These are phyloP conservation scores for Lepidothrix coronata DNA, from an alignment of 2,113 vertebrate genomes.

Conservation along the genomic window DNA sequence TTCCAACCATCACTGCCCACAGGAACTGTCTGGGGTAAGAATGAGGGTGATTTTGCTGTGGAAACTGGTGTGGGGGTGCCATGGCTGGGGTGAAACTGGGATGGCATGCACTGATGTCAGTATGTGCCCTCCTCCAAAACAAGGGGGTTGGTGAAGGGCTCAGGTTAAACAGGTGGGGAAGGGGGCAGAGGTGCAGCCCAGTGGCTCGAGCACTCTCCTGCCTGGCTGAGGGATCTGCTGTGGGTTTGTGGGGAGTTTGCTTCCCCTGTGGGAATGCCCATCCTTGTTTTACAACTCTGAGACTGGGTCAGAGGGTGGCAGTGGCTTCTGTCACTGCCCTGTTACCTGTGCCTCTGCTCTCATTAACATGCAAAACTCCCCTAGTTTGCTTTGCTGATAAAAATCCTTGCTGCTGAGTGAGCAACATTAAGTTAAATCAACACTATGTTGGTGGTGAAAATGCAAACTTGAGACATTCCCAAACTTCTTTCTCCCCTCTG, in stretches of 20 bases:
- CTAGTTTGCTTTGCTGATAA: background rate
- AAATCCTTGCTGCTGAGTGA: background rate
- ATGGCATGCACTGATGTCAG: fast-evolving
- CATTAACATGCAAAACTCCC: fast-evolving
- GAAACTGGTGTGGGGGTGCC: background rate
- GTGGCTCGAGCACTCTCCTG: background rate
- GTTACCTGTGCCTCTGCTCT: background rate
- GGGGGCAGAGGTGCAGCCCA: fast-evolving
- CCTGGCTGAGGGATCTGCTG: background rate
- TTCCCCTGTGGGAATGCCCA: background rate
- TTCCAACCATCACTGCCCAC: fast-evolving
- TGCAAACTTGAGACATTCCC: fast-evolving
- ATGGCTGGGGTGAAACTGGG: background rate
- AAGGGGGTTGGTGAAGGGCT: background rate
- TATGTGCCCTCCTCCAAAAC: fast-evolving
- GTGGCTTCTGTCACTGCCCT: background rate
- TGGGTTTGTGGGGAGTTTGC: background rate
- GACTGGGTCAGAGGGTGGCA: fast-evolving
- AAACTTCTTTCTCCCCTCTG: background rate
- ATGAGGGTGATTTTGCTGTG: background rate
- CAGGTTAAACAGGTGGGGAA: background rate
- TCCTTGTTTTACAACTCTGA: background rate
- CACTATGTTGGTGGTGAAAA: background rate
- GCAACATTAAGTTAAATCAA: background rate
- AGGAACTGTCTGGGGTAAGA: background rate